Base-by-base conservation (phyloP, 2,888 invertebrate species). In the Torymus aiolomorphi region DNA sequence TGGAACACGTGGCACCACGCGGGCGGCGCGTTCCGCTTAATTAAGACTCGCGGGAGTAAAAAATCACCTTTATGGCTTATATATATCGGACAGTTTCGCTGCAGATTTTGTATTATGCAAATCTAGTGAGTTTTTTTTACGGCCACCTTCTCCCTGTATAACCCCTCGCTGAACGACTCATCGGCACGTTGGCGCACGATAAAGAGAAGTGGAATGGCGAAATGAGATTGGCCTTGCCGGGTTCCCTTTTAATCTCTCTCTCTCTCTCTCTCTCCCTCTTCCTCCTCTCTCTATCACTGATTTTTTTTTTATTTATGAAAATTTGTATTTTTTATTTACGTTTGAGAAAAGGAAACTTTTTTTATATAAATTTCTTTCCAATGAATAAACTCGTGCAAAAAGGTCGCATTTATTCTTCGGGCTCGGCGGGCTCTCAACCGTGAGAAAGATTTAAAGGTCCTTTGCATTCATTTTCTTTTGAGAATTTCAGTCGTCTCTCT, bases 71-170 rank as follows among this genome's bases (percentile, higher is more conserved):
- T 77, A 71, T 31, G 59, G 66, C 57, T 77, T 77, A 20, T 20
- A 20, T 42, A 42, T 77, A 66, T 65, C 71, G 56, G 59, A 59
- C 31, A 65, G 74, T 75, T 75, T 51, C 49, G 51, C 42, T 42
- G 63, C 16, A 59, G 62, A 71, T 77, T 71, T 42, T 42, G 76
- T 77, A 77, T 77, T 77, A 77, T 77, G 71, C 71, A 71, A 77
- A 77, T 71, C 14, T 5, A 24, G 24, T 71, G 57, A 24, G 71
- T 65, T 70, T 65, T 59, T 71, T 77, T 61, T 8, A 71, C 51
- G 65, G 51, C 42, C 5, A 31, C 31, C 31, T 2, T 5, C 31
- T 31, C 31, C 31, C 31, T 31, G 4, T 31, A 31, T 31, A 31
- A 1, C 8, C 1, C 42, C 5, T 42, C 42, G 4, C 49, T 12